These are phyloP conservation scores for Acanthosepion esculentum DNA, from an alignment of 2,888 invertebrate species.

Conservation along the genomic window DNA sequence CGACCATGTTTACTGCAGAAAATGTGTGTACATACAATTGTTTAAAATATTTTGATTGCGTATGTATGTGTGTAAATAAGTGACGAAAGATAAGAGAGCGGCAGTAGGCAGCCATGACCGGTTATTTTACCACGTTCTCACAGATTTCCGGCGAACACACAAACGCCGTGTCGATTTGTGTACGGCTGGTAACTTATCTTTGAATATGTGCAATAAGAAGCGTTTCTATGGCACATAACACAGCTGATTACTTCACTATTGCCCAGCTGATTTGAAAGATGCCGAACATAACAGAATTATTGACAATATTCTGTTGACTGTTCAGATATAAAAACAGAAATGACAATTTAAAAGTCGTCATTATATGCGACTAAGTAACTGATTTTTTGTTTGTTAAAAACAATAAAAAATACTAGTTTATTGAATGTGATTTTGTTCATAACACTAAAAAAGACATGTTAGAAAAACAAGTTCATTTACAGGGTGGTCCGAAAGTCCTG, in stretches of 20 bases:
- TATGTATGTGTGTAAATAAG: background rate
- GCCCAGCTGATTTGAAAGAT: background rate
- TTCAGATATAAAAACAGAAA: too few relatives aligned
- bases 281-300: too few relatives aligned
- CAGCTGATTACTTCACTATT: background rate
- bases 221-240: background rate
- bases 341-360: too few relatives aligned
- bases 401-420: too few relatives aligned
- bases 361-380: too few relatives aligned
- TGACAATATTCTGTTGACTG: too few relatives aligned
- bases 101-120: background rate
- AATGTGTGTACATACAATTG: background rate
- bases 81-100: background rate
- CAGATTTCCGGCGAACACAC: background rate
- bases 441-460: too few relatives aligned
- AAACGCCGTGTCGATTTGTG: background rate
- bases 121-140: background rate
- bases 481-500: too few relatives aligned
- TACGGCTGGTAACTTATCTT: background rate
- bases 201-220: background rate
- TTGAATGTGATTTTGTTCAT: too few relatives aligned
- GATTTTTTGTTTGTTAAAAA: too few relatives aligned
- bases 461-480: too few relatives aligned
- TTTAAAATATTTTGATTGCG: background rate
- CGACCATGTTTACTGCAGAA: background rate